A percentile compares a stretch with the other conserved stretches of the same genome.
phyloP scores from a whole-genome alignment of 1,140 invertebrate species.

The Ptiloglossa arizonensis region DNA sequence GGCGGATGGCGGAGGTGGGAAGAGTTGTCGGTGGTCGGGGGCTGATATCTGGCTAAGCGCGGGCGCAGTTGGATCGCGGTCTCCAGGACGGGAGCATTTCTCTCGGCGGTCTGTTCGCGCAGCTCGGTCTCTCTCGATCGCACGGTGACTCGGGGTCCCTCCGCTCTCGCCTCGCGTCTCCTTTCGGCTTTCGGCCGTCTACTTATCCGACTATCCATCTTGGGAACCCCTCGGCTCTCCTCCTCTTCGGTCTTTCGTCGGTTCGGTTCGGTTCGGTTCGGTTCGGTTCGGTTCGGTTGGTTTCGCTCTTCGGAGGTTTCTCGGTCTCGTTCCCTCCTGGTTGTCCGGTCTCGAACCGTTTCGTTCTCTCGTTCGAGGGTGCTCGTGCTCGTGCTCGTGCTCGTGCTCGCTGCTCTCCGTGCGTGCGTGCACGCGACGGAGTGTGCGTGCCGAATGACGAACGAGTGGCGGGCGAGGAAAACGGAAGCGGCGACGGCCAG shows the following conservation, averaged over 20 bases:
- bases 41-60: constrained; percentile 76
- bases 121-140: constrained; percentile 42
- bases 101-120: constrained; percentile 58
- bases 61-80: constrained; percentile 76
- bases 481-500: constrained; percentile 35
- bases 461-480: constrained; percentile 53
- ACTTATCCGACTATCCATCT: constrained; percentile 35
- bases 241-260: neutral
- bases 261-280: too few relatives aligned
- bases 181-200: constrained; percentile 13
- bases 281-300: too few relatives aligned
- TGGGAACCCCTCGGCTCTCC: neutral
- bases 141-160: constrained; percentile 10
- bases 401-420: constrained; percentile 8
- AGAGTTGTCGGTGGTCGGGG: constrained; percentile 69
- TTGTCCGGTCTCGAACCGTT: constrained; percentile 10
- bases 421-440: constrained; percentile 24
- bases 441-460: constrained; percentile 57
- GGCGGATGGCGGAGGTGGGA: constrained; percentile 58
- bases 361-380: constrained; percentile 7
- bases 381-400: too few relatives aligned
- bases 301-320: too few relatives aligned
- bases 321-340: neutral
- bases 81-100: constrained; percentile 70
- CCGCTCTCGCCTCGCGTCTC: constrained; percentile 6